Evolutionary conservation across 2,113 vertebrate genomes (phyloP).

Genomic region (Thinocorus orbignyianus): DNA sequence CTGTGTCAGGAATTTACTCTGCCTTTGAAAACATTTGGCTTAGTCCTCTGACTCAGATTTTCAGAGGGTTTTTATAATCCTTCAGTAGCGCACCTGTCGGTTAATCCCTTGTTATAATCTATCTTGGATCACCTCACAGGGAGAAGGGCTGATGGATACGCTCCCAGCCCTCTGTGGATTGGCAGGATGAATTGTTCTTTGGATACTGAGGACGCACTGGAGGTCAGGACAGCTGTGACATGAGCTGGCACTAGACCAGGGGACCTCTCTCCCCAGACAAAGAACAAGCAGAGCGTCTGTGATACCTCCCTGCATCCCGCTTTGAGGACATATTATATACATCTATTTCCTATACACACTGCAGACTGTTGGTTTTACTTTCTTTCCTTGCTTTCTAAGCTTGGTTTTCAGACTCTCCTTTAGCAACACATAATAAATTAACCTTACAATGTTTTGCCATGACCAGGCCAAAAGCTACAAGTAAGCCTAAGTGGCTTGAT

Average conservation of each 20-base stretch:
- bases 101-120: background rate
- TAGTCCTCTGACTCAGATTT: background rate
- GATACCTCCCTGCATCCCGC: background rate
- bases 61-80: background rate
- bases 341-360: background rate
- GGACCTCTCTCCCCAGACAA: background rate
- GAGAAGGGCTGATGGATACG: background rate
- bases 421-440: background rate
- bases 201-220: fast-evolving
- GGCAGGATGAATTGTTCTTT: background rate
- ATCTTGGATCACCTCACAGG: background rate
- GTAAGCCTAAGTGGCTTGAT: background rate
- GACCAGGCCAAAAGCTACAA: background rate
- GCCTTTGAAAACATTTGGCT: constrained; percentile 29
- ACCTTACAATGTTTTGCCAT: background rate
- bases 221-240: background rate
- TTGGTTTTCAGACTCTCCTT: background rate
- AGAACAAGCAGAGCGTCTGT: background rate
- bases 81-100: background rate
- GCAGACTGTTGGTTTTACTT: too few relatives aligned
- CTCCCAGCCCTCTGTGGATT: background rate
- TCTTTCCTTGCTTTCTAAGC: background rate
- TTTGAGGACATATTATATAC: background rate
- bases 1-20: background rate
- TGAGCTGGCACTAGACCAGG: background rate